Percentiles rank a stretch among this genome's conserved stretches.
Evolutionary conservation across 2,113 vertebrate genomes (phyloP).

Genomic region (Brienomyrus brachyistius): DNA sequence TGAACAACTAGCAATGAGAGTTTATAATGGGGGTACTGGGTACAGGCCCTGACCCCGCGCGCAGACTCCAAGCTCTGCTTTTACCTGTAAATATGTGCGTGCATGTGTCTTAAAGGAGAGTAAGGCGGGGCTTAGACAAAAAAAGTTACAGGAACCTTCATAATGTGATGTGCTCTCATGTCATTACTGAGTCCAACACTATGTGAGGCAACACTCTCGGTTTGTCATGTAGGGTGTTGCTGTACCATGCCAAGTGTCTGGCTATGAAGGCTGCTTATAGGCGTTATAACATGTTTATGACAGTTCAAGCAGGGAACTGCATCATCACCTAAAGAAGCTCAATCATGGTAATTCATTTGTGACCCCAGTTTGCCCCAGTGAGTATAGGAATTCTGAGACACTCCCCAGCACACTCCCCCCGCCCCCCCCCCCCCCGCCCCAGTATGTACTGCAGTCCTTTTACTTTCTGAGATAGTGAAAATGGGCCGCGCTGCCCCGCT

Average conservation of each 20-base stretch:
- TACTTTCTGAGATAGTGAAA: background rate
- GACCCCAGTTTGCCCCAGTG: background rate
- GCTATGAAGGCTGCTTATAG: background rate
- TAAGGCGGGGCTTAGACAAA: background rate
- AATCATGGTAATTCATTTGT: background rate
- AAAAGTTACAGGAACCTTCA: background rate
- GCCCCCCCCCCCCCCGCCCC: background rate
- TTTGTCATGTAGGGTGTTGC: background rate
- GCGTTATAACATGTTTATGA: background rate
- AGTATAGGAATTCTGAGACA: background rate
- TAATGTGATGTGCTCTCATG: background rate
- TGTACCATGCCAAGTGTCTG: background rate
- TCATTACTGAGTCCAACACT: background rate
- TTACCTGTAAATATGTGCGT: background rate
- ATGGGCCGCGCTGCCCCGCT: background rate
- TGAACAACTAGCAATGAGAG: background rate
- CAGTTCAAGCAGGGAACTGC: background rate
- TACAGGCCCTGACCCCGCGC: background rate
- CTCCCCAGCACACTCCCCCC: background rate
- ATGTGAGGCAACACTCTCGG: background rate
- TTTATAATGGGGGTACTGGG: background rate
- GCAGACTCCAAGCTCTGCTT: background rate
- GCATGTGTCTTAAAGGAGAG: background rate
- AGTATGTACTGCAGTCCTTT: background rate
- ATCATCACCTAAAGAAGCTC: background rate